A percentile compares a stretch with the other conserved stretches of the same genome.
Evolutionary conservation across 1,140 invertebrate genomes (phyloP).

Genomic region (Pemphigus obesinymphae): DNA sequence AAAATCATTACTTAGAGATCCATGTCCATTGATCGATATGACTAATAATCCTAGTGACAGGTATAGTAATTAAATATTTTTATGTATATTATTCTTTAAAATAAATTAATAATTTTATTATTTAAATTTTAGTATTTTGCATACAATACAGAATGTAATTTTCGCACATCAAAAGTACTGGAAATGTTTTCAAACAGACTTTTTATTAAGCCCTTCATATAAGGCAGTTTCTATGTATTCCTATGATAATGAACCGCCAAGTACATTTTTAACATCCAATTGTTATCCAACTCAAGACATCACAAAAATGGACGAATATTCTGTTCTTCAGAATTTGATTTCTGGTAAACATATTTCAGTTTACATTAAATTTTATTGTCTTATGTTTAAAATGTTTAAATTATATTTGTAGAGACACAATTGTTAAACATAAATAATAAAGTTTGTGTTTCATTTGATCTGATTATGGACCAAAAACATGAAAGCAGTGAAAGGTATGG

Average conservation of each 20-base stretch:
- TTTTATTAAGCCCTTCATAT: not conserved
- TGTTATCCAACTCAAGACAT: slow-evolving; percentile 24
- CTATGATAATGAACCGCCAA: slow-evolving; percentile 15
- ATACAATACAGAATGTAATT: slow-evolving; percentile 76
- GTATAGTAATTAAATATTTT: slow-evolving; percentile 48
- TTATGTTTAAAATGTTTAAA: slow-evolving; percentile 16
- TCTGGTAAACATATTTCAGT: not conserved
- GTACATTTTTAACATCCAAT: slow-evolving; percentile 8
- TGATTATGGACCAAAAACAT: slow-evolving; percentile 70
- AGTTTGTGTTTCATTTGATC: slow-evolving; percentile 71
- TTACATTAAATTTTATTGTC: not conserved
- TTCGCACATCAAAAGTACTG: slow-evolving; percentile 73
- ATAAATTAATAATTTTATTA: not conserved
- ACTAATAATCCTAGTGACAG: slow-evolving; percentile 56
- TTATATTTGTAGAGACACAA: slow-evolving; percentile 58
- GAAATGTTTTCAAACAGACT: slow-evolving; percentile 66
- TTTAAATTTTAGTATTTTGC: slow-evolving; percentile 59
- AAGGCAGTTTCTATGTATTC: slow-evolving; percentile 17
- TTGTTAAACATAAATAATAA: slow-evolving; percentile 59
- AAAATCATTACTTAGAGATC: slow-evolving; percentile 77
- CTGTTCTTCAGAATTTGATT: slow-evolving; percentile 26
- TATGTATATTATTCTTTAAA: not conserved
- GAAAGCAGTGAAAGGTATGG: slow-evolving; percentile 57
- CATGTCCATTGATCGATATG: slow-evolving; percentile 64
- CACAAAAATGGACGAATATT: slow-evolving; percentile 21